Conservation (phyloP, 1,140 invertebrate genomes). For the Oscheius sp. region DNA sequence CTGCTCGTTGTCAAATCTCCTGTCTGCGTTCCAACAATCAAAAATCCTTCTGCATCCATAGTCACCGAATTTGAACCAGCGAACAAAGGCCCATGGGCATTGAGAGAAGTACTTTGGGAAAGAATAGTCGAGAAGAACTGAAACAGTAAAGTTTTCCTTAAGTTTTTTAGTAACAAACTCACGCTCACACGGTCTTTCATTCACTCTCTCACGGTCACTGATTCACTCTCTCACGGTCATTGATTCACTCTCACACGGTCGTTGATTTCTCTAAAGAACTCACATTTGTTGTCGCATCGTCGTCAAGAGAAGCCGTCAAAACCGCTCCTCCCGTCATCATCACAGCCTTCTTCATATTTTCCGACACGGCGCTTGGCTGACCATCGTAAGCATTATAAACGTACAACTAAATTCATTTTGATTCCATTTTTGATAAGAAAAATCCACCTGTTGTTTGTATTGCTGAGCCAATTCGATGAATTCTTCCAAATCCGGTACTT, state of each 20-base stretch:
- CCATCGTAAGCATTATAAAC: not conserved
- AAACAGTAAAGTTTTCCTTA: no score
- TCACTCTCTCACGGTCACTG: no score
- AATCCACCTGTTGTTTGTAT: not conserved
- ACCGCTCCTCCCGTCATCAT: conserved; percentile 1
- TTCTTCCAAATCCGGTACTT: not conserved
- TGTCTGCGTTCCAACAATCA: no score
- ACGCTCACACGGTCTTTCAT: no score
- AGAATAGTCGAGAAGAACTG: not conserved
- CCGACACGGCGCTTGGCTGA: not conserved
- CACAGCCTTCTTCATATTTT: not conserved
- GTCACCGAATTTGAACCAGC: no score
- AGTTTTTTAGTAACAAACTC: no score
- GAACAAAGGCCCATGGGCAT: not conserved
- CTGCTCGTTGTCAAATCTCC: no score
- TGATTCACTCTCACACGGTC: no score
- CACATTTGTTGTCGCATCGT: not conserved
- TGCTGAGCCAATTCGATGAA: not conserved
- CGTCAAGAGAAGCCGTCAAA: not conserved
- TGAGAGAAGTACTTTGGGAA: not conserved
- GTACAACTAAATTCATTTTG: not conserved
- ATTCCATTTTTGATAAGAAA: not conserved
- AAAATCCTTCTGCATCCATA: no score
- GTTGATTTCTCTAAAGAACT: no score
- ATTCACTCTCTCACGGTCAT: not conserved